These are phyloP conservation scores for Hylaea fasciaria DNA, from an alignment of 2,888 invertebrate species.

Conservation along the genomic window DNA sequence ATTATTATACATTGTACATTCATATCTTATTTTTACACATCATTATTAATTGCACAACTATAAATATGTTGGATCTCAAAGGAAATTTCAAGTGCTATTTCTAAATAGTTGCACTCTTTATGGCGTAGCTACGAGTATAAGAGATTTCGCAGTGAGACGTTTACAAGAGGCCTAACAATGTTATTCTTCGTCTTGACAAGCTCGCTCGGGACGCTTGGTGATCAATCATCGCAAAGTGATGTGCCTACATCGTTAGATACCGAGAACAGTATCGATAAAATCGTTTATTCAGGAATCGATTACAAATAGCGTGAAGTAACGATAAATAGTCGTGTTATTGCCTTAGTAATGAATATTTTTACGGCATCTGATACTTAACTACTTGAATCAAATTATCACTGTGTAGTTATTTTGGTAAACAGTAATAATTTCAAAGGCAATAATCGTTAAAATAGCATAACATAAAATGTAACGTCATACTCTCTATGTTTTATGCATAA, in stretches of 20 bases:
- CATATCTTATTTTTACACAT: no score
- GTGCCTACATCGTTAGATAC: conserved; percentile 55
- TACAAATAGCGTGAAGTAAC: conserved; percentile 30
- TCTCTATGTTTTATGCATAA: conserved; percentile 15
- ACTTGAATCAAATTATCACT: conserved; percentile 5
- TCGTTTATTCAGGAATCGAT: conserved; percentile 44
- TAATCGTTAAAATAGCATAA: conserved; percentile 18
- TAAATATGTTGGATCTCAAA: no score
- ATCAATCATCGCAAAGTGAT: conserved; percentile 77
- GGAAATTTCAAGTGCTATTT: conserved; percentile 36
- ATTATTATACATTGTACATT: no score
- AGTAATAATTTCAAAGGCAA: conserved; percentile 4
- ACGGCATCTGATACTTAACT: conserved; percentile 11
- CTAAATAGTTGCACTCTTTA: conserved; percentile 32
- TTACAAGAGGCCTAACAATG: conserved; percentile 80
- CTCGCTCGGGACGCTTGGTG: conserved; percentile 64
- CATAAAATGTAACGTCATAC: conserved; percentile 21
- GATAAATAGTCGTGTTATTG: conserved; percentile 12
- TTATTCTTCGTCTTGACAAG: conserved; percentile 81
- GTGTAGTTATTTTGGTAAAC: conserved; percentile 1
- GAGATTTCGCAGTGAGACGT: conserved; percentile 75
- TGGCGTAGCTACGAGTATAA: conserved; percentile 61
- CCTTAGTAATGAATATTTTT: conserved; percentile 16
- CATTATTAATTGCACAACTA: no score
- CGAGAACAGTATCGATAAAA: conserved; percentile 52